Conservation (phyloP, 2,113 vertebrate species). For the Erythrolamprus reginae region DNA sequence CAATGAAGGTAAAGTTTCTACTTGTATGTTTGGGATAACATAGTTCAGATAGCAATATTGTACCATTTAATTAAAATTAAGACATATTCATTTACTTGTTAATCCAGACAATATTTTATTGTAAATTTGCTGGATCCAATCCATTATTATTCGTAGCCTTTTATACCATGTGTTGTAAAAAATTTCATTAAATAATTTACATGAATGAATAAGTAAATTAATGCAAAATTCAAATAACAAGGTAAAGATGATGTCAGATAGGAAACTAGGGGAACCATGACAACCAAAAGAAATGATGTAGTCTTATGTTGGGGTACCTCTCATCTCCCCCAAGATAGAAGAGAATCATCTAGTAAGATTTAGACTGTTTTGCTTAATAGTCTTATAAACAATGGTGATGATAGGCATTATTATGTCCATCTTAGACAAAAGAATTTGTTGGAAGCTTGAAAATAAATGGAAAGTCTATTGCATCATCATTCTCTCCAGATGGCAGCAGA, state of each 20-base stretch:
- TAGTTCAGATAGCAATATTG: neutral
- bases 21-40: neutral
- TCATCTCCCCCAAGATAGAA: neutral
- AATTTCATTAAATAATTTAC: neutral
- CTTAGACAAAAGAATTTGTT: conserved; percentile 87
- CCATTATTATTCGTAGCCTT: neutral
- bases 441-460: conserved; percentile 89
- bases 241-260: neutral
- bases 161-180: neutral
- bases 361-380: neutral
- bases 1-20: conserved; percentile 77
- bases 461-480: conserved; percentile 69
- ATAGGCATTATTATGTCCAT: conserved; percentile 16
- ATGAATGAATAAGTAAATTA: neutral
- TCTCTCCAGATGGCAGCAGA: conserved; percentile 81
- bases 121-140: neutral
- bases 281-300: neutral
- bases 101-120: neutral
- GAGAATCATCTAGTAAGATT: neutral
- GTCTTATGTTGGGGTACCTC: neutral
- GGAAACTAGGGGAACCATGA: neutral
- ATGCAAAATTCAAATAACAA: neutral
- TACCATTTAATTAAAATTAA: neutral
- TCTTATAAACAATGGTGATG: neutral
- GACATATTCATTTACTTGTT: neutral